These are phyloP conservation scores for Lypha dubia DNA, from an alignment of 2,888 invertebrate genomes.

Conservation along the genomic window DNA sequence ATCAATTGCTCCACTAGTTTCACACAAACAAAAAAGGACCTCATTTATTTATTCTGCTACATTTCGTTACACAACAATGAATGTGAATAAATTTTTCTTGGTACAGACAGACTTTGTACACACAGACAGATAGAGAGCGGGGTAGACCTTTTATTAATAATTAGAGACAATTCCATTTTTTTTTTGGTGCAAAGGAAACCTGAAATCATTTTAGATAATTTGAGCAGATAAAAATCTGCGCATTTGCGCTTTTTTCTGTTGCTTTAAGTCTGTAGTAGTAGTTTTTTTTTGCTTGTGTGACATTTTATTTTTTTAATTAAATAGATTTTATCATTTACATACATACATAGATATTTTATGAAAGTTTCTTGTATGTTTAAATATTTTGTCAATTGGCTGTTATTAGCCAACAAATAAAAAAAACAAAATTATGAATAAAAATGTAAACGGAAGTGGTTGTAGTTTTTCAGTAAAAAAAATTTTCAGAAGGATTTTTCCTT, in stretches of 20 bases:
- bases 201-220: conserved; percentile 56
- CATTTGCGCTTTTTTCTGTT: conserved; percentile 65
- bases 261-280: conserved; percentile 10
- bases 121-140: background rate
- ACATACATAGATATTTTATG: no score
- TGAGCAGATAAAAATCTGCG: conserved; percentile 68
- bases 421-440: no score
- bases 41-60: conserved; percentile 57
- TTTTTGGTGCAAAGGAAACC: conserved; percentile 24
- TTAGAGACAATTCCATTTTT: conserved; percentile 31
- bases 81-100: conserved; percentile 53
- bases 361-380: conserved; percentile 4
- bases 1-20: conserved; percentile 6
- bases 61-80: conserved; percentile 70
- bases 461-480: conserved; percentile 27
- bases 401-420: conserved; percentile 51
- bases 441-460: conserved; percentile 72
- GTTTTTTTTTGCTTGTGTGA: no score
- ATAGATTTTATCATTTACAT: conserved; percentile 23
- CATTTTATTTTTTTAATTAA: conserved; percentile 23
- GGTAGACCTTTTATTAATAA: conserved; percentile 30
- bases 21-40: conserved; percentile 8
- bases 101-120: background rate
- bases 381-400: conserved; percentile 43
- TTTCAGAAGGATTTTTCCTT: background rate